A percentile compares a stretch with the other conserved stretches of the same genome.
phyloP scores from a whole-genome alignment of 1,140 invertebrate genomes.

The Globodera rostochiensis region DNA sequence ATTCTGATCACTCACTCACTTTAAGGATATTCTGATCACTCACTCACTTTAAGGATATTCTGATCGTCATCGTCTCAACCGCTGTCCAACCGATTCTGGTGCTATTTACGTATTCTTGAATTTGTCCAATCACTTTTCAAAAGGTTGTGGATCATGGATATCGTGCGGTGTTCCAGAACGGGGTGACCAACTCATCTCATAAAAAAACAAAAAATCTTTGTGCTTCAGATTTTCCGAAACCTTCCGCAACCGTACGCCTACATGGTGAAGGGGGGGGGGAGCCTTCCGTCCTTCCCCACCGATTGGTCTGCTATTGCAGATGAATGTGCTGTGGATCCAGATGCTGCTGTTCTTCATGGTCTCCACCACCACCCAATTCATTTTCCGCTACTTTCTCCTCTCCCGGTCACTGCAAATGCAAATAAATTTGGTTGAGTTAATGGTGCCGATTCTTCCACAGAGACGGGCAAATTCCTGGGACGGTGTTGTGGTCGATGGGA shows the following conservation, averaged over 20 bases:
- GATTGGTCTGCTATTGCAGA: neutral
- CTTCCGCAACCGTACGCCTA: conserved; percentile 30
- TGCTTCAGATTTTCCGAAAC: conserved; percentile 20
- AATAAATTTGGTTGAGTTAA: neutral
- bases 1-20: neutral
- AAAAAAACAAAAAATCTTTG: neutral
- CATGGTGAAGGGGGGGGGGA: conserved; percentile 4
- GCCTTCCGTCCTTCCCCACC: neutral
- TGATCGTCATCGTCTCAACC: conserved; percentile 23
- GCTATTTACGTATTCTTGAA: neutral
- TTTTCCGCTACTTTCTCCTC: conserved; percentile 28
- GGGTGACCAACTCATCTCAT: neutral
- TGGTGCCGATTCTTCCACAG: conserved; percentile 1
- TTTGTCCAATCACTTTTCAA: neutral
- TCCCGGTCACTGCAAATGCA: conserved; percentile 1
- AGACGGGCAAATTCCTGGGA: conserved; percentile 15
- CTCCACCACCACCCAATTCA: conserved; percentile 28
- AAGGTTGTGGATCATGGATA: conserved; percentile 26
- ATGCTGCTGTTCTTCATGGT: conserved; percentile 28
- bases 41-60: conserved; percentile 13
- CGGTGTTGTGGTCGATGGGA: conserved; percentile 14
- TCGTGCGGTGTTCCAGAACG: conserved; percentile 27
- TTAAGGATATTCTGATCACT: neutral
- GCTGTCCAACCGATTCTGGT: conserved; percentile 26
- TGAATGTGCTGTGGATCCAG: conserved; percentile 30